Evolutionary conservation across 1,140 invertebrate species (phyloP), one percentile per base, ranked within the genome.

Genomic region (Drosophila obscura): DNA sequence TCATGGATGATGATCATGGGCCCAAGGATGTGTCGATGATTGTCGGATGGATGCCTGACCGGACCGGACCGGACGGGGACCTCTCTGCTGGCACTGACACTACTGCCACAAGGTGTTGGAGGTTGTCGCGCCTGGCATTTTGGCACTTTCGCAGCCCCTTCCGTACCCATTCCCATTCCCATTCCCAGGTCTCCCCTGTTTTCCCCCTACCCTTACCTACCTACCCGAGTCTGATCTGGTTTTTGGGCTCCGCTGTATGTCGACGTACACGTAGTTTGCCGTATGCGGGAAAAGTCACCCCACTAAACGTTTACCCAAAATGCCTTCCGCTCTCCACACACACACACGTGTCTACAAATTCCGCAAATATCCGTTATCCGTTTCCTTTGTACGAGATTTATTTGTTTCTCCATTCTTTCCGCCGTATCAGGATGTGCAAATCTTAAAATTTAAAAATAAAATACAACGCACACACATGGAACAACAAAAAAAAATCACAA

Each of bases 321-420:
- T 81, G 80, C 68, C 69, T 82, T 85, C 78, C 82, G 78, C 60
- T 68, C 56, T 51, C 46, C 60, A 69, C 83, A 87, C 35, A 75
- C 82, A 85, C 31, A 75, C 83, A 88, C 83, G 83, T 88, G 83
- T 88, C 83, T 72, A 57, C 56, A 89, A 88, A 88, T 89, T 88
- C 83, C 83, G 78, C 82, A 87, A 87, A 87, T 87, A 82, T 87
- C 78, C 83, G 78, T 82, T 87, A 87, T 87, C 82, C 82, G 82
- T 73, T 87, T 87, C 82, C 82, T 82, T 82, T 87, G 63, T 79
- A 67, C 58, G 75, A 87, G 82, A 87, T 87, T 87, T 87, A 87
- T 87, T 76, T 77, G 67, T 78, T 78, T 62, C 60, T 44, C 48
- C 50, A 53, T 57, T 52, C 28, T 26, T 41, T 43, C 28, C 41